Evolutionary conservation across 2,888 invertebrate species (phyloP), one percentile per base, ranked within the genome.

Genomic region (Ceraclea dissimilis): DNA sequence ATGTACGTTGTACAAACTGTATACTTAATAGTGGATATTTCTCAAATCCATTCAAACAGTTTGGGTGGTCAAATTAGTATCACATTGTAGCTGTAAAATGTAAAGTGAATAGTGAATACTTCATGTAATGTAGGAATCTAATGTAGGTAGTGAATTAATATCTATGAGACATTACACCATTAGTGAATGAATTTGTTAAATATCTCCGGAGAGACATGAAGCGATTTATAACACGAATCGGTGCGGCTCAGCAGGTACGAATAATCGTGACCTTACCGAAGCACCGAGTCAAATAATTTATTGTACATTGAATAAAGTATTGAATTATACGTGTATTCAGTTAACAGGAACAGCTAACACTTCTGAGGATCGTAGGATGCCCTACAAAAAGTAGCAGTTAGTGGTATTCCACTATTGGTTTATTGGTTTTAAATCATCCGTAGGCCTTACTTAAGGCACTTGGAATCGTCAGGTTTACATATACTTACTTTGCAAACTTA

Each of bases 161-260:
- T 20, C 18, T 47, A 47, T 47, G 21, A 20, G 18, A 20, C 19
- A 20, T 47, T 47, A 20, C 18, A 19, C 47, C 47, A 47, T 39
- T 39, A 39, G 39, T 39, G 39, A 16, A 16, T 39, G 39, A 39
- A 39, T 39, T 39, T 39, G 39, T 39, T 39, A 39, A 39, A 39
- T n/a, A 39, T 39, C 13, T 39, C 5, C 13, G 39, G 13, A 8
- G 39, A 26, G 26, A 26, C 26, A 26, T 26, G 26, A 26, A 26
- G 26, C 8, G 39, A 39, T 13, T 39, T 8, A 8, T 39, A 39
- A 39, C 39, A 39, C 8, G 39, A 39, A 4, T 13, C 4, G 13
- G 13, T 8, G 16, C 16, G 39, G 39, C 39, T 39, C 39, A 16
- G 39, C 39, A 16, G 39, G 39, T 39, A 16, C 13, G 16, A 39